These are phyloP conservation scores for Eutrigla gurnardus DNA, from an alignment of 2,797 vertebrate species.

Conservation along the genomic window DNA sequence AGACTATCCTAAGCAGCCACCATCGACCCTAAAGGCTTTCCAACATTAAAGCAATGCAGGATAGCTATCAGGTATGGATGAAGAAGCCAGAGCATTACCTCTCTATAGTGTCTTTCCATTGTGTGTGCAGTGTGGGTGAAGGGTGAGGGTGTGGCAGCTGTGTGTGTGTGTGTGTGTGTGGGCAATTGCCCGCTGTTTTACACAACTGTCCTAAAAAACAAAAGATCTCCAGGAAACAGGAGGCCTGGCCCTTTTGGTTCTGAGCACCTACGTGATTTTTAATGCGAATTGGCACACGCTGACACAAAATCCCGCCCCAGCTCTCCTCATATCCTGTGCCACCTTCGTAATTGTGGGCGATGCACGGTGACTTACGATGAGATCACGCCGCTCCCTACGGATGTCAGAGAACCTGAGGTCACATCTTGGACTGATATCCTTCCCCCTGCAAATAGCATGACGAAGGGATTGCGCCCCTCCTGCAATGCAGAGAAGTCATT, in stretches of 20 bases:
- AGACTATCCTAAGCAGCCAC: constrained; percentile 11
- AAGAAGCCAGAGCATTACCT: constrained; percentile 23
- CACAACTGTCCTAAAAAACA: constrained; percentile 35
- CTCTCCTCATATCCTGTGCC: constrained; percentile 40
- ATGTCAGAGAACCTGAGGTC: constrained; percentile 26
- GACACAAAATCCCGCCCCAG: constrained; percentile 7
- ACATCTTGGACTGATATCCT: constrained; percentile 17
- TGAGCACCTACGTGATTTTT: constrained; percentile 15
- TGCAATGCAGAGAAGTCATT: constrained; percentile 5
- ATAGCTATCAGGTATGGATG: constrained; percentile 38
- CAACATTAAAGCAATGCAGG: constrained; percentile 45
- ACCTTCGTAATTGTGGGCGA: constrained; percentile 9
- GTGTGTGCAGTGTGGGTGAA: constrained; percentile 12
- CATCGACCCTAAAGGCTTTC: constrained; percentile 3
- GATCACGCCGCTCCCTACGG: constrained; percentile 35
- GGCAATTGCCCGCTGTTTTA: constrained; percentile 32
- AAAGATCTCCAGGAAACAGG: constrained; percentile 51
- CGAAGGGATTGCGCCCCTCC: constrained; percentile 20
- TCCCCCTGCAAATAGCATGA: constrained; percentile 6
- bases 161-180: background rate
- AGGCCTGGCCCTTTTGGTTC: constrained; percentile 19
- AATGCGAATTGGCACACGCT: constrained; percentile 13
- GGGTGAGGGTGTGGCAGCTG: constrained; percentile 29
- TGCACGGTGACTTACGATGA: constrained; percentile 47
- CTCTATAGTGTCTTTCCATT: constrained; percentile 6